phyloP scores from a whole-genome alignment of 2,888 invertebrate genomes.

The Eupithecia centaureata region DNA sequence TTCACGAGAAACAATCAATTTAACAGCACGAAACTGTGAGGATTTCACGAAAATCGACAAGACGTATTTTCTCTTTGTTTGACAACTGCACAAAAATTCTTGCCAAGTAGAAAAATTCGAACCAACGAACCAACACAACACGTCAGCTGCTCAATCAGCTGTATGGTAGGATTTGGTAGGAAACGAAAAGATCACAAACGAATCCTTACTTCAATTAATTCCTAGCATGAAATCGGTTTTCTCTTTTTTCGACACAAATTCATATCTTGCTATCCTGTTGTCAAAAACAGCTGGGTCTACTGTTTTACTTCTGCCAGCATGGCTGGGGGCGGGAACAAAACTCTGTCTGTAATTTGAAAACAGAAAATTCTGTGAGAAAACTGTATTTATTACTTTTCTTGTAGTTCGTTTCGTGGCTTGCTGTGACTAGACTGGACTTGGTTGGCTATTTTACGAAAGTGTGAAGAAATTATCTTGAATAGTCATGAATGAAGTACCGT shows the following conservation, averaged over 20 bases:
- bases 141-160: conserved; percentile 3
- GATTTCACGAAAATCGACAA: conserved; percentile 56
- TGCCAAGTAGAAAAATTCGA: conserved; percentile 8
- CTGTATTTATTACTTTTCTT: too few relatives aligned
- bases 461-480: background rate
- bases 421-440: background rate
- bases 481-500: background rate
- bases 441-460: background rate
- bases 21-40: conserved; percentile 52
- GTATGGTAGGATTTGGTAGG: conserved; percentile 6
- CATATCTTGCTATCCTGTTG: background rate
- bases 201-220: background rate
- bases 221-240: background rate
- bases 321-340: background rate
- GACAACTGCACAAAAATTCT: conserved; percentile 51
- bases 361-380: too few relatives aligned
- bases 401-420: background rate
- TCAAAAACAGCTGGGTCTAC: background rate
- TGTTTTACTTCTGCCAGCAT: background rate
- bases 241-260: background rate
- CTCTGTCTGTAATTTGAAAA: background rate
- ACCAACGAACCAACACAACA: conserved; percentile 4
- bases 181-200: background rate
- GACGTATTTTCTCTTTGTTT: conserved; percentile 64
- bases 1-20: conserved; percentile 49